Conservation (phyloP, 2,797 vertebrate species). For the Schizopygopsis pylzovi region DNA sequence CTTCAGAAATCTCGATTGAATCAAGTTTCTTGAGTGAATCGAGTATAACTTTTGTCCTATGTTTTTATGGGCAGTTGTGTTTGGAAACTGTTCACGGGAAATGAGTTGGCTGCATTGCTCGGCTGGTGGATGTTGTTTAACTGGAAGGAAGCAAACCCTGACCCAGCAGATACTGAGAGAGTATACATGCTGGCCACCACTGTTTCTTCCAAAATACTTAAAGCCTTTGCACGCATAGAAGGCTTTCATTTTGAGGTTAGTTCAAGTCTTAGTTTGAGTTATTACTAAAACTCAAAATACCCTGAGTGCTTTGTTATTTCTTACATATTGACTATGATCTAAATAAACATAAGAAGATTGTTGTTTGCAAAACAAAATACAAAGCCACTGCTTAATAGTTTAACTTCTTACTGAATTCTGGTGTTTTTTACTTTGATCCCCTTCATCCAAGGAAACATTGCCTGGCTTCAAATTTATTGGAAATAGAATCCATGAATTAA, state of each 20-base stretch:
- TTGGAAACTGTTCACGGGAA: conserved; percentile 95
- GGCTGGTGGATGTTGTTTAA: conserved; percentile 96
- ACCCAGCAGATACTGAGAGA: conserved; percentile 71
- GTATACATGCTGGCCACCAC: conserved; percentile 94
- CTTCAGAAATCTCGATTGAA: not conserved
- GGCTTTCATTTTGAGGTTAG: conserved; percentile 92
- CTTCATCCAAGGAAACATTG: conserved; percentile 88
- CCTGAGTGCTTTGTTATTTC: not conserved
- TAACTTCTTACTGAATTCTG: conserved; percentile 18
- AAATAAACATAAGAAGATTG: not conserved
- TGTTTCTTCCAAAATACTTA: conserved; percentile 93
- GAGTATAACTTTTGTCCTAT: not conserved
- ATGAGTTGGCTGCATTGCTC: conserved; percentile 90
- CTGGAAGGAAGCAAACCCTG: conserved; percentile 81
- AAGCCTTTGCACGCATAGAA: conserved; percentile 85
- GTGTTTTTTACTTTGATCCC: conserved; percentile 9
- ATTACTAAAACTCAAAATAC: not conserved
- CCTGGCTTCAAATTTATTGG: conserved; percentile 98
- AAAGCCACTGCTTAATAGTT: not conserved
- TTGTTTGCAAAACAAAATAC: not conserved
- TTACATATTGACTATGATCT: not conserved
- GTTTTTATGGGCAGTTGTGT: conserved; percentile 69
- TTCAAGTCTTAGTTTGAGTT: conserved; percentile 1
- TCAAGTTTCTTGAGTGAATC: not conserved
- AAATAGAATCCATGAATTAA: conserved; percentile 87